These are phyloP conservation scores for Anoplolepis gracilipes DNA, from an alignment of 1,140 invertebrate species.

Conservation along the genomic window DNA sequence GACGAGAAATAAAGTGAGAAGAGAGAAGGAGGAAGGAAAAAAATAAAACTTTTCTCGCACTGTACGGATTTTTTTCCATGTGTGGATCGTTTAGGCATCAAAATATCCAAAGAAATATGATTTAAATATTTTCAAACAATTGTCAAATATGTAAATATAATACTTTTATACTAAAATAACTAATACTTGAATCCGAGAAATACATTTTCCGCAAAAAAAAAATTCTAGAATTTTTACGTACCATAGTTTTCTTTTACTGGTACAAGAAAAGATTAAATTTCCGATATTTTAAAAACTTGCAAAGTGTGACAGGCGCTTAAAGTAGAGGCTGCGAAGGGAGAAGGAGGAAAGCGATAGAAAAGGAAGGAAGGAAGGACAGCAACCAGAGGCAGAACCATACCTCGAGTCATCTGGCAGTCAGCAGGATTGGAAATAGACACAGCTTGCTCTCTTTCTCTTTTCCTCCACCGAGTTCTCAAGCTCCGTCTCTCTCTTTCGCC, in stretches of 20 bases:
- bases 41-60: background rate
- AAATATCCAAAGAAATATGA: background rate
- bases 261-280: background rate
- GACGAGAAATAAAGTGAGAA: background rate
- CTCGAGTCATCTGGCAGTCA: constrained; percentile 85
- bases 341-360: constrained; percentile 49
- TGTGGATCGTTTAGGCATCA: background rate
- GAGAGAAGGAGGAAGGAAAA: background rate
- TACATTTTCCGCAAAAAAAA: background rate
- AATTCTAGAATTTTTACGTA: background rate
- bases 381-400: constrained; percentile 69
- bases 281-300: constrained; percentile 46
- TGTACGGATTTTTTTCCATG: background rate
- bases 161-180: background rate
- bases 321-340: constrained; percentile 51
- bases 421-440: constrained; percentile 84
- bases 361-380: constrained; percentile 71
- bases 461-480: constrained; percentile 35
- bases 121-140: background rate
- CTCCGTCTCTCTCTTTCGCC: constrained; percentile 53
- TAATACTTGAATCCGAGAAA: background rate
- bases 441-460: constrained; percentile 68
- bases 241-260: background rate
- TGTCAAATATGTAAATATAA: background rate
- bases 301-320: constrained; percentile 35